Base-by-base conservation (phyloP, 1,140 invertebrate species). In the Drosophila sulfurigaster region DNA sequence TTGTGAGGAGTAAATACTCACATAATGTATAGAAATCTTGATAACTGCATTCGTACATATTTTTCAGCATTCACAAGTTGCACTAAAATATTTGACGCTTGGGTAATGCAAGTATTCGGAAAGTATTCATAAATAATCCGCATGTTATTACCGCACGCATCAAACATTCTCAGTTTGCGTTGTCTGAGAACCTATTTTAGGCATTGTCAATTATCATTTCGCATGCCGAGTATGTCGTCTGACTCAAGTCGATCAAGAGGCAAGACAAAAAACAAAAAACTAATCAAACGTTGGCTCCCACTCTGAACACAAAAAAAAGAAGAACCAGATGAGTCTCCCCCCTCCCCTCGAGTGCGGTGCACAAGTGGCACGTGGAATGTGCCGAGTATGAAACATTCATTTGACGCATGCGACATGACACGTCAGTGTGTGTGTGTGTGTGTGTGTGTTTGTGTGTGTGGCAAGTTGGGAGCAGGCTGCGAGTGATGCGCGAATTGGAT, bases 381-480 rank as follows among this genome's bases (percentile, higher is more conserved):
- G 69, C 48, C 38, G 46, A 58, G 71, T 78, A 91, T 91, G 87
- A 87, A 91, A 87, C 87, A 91, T 83, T 91, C 73, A 91, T 91
- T 91, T 83, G 78, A 87, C 78, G 82, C 80, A 79, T 81, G 82
- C 80, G 78, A 91, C 80, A 87, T 91, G 82, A 75, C 81, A 75
- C 70, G 62, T 71, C 77, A 78, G 51, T 25, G 20, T 25, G 20
- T 25, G 20, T 25, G 3, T 25, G 20, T 25, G 20, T 25, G 3
- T 25, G 20, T 41, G 62, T 25, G 20, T 25, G 20, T 25, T 0
- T 25, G 20, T 25, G 20, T 25, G 3, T 25, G 20, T 41, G 62
- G 28, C 16, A 59, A 58, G 64, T 32, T 3, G 48, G 16, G 15
- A 58, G 38, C 15, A 54, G 30, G 16, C 51, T 35, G 70, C 35